A percentile compares a stretch with the other conserved stretches of the same genome.
Conservation (phyloP, 2,797 vertebrate species). For the Hypotaenidia philippensis region DNA sequence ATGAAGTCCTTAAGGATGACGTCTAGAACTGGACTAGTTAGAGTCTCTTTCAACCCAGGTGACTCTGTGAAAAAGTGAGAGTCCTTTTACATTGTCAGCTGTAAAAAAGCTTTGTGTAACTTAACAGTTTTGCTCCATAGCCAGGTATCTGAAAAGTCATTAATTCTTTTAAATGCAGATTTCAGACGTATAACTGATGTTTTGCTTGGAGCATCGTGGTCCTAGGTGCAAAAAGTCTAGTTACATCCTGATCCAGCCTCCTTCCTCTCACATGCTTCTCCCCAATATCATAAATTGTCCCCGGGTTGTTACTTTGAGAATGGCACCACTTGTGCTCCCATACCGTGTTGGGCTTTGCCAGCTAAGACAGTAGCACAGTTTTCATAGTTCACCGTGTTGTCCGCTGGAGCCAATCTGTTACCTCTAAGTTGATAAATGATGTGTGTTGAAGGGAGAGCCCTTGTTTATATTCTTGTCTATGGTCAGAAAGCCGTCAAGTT, state of each 20-base stretch:
- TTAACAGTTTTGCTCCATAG: neutral
- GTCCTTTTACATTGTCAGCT: neutral
- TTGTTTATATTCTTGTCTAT: neutral
- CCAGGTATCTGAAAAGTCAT: neutral
- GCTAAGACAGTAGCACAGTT: neutral
- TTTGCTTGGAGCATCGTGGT: neutral
- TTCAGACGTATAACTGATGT: neutral
- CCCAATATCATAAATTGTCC: neutral
- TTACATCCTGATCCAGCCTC: neutral
- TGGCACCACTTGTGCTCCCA: neutral
- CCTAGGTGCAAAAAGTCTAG: conserved; percentile 21
- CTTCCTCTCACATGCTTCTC: neutral
- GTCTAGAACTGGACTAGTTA: too few species aligned
- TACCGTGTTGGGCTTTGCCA: neutral
- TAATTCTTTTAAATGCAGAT: conserved; percentile 71
- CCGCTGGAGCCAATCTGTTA: neutral
- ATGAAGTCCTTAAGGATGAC: too few species aligned
- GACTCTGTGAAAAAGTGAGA: neutral
- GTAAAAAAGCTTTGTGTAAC: neutral
- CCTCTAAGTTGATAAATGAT: neutral
- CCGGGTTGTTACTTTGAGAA: neutral
- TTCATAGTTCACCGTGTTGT: neutral
- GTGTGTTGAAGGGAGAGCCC: neutral
- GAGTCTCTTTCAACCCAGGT: too few species aligned
- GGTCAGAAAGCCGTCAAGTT: neutral